Evolutionary conservation across 2,797 vertebrate species (phyloP), one percentile per base, ranked within the genome.

Genomic region (Manis pentadactyla): DNA sequence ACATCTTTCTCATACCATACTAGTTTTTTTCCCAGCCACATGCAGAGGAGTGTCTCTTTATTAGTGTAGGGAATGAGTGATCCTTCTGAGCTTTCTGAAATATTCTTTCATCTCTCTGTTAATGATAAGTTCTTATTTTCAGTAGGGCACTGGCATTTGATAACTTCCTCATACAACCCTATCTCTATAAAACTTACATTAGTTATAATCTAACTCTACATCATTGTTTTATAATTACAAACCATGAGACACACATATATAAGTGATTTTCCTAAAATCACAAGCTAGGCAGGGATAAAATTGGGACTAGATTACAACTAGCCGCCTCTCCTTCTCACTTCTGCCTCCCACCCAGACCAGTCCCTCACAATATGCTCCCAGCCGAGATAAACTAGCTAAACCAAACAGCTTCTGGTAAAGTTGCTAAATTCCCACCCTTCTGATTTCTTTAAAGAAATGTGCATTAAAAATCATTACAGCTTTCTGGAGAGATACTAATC

Each of bases 401-500:
- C 74, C 69, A 57, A 84, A 79, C 13, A 73, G 71, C 23, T 59
- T 31, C 25, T 78, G 17, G n/a, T 84, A 73, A 94, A 84, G n/a
- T 39, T 84, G 14, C 31, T 64, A 87, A 93, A 89, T 89, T 37
- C 21, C 39, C 31, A 68, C 14, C 11, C 34, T 92, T 64, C 7
- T 5, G 51, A 12, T 61, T 53, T 85, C 68, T 96, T 69, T 51
- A 95, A 79, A 69, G 10, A 46, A n/a, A n/a, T 31, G 82, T 77
- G 49, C 49, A 66, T 81, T 74, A 90, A 87, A 31, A 2, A 57
- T 85, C 15, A 78, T 49, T 53, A 93, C 17, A 42, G 27, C 10
- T 81, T 74, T 94, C 64, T 85, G 86, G 66, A 93, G n/a, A 93
- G 46, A 87, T 66, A 84, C 21, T 57, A 84, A 63, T 92, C 53